Evolutionary conservation across 1,140 invertebrate species (phyloP).

Genomic region (Nymphalis io): DNA sequence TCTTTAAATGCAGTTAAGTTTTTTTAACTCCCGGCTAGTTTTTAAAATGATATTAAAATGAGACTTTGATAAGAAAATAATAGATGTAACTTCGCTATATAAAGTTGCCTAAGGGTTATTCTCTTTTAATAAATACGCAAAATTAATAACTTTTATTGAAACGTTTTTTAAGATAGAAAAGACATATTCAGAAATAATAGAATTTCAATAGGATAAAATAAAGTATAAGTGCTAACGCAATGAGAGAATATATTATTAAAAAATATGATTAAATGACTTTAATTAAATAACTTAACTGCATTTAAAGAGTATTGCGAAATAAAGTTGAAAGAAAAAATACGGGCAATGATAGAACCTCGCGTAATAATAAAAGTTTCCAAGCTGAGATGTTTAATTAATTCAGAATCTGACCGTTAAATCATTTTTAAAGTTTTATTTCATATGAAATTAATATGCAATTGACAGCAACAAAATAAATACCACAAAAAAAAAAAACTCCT

Average conservation of each 20-base stretch:
- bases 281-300: constrained; percentile 8
- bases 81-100: not conserved
- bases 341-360: constrained; percentile 1
- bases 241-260: too few relatives aligned
- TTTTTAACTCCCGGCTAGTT: not conserved
- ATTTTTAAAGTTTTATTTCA: constrained; percentile 11
- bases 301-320: constrained; percentile 4
- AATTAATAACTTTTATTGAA: too few relatives aligned
- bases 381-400: constrained; percentile 11
- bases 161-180: too few relatives aligned
- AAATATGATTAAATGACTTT: too few relatives aligned
- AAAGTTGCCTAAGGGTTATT: not conserved
- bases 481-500: too few relatives aligned
- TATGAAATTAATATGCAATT: too few relatives aligned
- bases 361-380: constrained; percentile 11
- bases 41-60: constrained; percentile 7
- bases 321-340: constrained; percentile 7
- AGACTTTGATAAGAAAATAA: constrained; percentile 5
- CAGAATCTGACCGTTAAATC: constrained; percentile 9
- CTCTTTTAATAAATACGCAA: too few relatives aligned
- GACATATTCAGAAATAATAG: too few relatives aligned
- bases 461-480: too few relatives aligned
- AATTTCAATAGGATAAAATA: too few relatives aligned
- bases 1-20: constrained; percentile 9
- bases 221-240: too few relatives aligned